These are phyloP conservation scores for Palythoa heliodiscus DNA, from an alignment of 92 coral and sea anemone species.

Conservation along the genomic window DNA sequence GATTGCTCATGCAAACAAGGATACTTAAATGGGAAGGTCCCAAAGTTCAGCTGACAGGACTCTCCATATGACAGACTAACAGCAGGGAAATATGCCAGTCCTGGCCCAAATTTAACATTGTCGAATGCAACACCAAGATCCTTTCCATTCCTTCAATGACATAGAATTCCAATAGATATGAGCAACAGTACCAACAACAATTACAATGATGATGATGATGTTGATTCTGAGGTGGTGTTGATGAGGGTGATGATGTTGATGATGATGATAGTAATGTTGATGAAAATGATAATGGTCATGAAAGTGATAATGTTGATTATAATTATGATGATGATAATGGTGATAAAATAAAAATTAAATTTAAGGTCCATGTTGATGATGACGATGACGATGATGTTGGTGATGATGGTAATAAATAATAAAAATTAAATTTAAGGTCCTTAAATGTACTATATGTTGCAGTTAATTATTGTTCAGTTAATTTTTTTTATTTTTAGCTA, in stretches of 20 bases:
- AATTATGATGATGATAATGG: not conserved
- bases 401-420: too few species aligned
- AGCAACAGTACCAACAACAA: not conserved
- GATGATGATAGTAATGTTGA: not conserved
- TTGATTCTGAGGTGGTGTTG: not conserved
- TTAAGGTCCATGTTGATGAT: not conserved
- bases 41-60: slow-evolving; percentile 97
- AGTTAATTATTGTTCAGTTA: too few species aligned
- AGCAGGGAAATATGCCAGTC: slow-evolving; percentile 96
- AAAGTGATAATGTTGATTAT: not conserved
- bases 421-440: too few species aligned
- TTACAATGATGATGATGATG: not conserved
- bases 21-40: slow-evolving; percentile 94
- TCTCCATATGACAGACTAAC: slow-evolving; percentile 97
- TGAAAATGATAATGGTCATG: not conserved
- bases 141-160: slow-evolving; percentile 79
- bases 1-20: slow-evolving; percentile 39
- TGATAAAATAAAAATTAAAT: not conserved
- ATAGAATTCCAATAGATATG: not conserved
- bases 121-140: slow-evolving; percentile 91
- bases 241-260: not conserved
- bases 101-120: slow-evolving; percentile 89
- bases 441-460: too few species aligned
- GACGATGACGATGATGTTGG: too few species aligned
- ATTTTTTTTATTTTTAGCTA: too few species aligned